phyloP scores from a whole-genome alignment of 2,113 vertebrate genomes.

The Progne subis region DNA sequence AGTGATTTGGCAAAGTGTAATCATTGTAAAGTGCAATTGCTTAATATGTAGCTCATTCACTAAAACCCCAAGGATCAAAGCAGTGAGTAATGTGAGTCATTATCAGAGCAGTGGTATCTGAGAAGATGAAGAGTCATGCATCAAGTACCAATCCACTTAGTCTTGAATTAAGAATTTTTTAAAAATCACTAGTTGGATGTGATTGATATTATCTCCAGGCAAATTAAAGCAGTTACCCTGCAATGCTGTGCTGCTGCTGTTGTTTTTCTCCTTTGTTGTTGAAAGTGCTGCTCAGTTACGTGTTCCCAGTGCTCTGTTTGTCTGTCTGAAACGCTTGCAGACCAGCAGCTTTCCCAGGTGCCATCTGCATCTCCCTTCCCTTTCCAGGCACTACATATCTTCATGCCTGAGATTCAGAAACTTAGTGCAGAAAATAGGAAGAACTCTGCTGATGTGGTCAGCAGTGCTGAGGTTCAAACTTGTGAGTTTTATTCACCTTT shows the following conservation, averaged over 20 bases:
- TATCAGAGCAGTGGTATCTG: slow-evolving; percentile 1
- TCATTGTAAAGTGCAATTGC: slow-evolving; percentile 42
- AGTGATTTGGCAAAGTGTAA: slow-evolving; percentile 35
- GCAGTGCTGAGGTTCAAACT: neutral
- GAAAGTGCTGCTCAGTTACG: neutral
- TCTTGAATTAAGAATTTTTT: neutral
- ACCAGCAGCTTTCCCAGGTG: neutral
- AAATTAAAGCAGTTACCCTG: neutral
- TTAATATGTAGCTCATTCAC: slow-evolving; percentile 45
- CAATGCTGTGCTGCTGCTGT: neutral
- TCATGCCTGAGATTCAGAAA: neutral
- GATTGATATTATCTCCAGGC: neutral
- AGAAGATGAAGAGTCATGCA: neutral
- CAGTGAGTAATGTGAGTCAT: slow-evolving; percentile 19
- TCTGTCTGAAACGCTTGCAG: neutral
- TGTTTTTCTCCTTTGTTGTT: neutral
- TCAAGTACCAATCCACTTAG: slow-evolving; percentile 18
- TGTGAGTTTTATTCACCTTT: neutral
- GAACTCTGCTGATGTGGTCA: neutral
- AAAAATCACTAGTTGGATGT: neutral
- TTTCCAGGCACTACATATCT: neutral
- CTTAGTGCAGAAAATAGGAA: neutral
- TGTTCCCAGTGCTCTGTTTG: neutral
- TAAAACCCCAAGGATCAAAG: slow-evolving; percentile 26
- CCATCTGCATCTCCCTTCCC: neutral